Evolutionary conservation across 2,797 vertebrate species (phyloP).

Genomic region (Philypnodon macrostomus): DNA sequence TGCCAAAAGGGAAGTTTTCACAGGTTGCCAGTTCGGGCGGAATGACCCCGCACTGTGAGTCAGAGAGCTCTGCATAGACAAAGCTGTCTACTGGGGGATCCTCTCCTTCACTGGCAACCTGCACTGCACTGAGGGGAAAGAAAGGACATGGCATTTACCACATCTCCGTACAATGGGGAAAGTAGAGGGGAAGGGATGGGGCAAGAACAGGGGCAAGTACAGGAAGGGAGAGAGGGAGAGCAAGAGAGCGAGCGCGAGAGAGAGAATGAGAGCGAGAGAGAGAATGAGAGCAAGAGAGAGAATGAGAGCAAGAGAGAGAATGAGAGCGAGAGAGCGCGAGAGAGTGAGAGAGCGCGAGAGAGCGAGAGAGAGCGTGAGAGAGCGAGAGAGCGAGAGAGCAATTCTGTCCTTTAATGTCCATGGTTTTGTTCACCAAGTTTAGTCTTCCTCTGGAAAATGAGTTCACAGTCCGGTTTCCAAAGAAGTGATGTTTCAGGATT

Average conservation of each 20-base stretch:
- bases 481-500: constrained; percentile 1
- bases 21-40: constrained; percentile 78
- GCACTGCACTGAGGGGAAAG: constrained; percentile 88
- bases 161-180: constrained; percentile 52
- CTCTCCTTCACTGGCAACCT: constrained; percentile 87
- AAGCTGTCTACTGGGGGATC: constrained; percentile 71
- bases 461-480: constrained; percentile 14
- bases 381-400: background rate
- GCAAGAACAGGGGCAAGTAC: constrained; percentile 4
- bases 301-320: background rate
- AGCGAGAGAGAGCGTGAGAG: too few species aligned
- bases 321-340: background rate
- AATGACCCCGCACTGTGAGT: constrained; percentile 76
- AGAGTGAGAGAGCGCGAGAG: constrained; percentile 2
- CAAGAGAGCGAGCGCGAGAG: constrained; percentile 2
- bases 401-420: constrained; percentile 6
- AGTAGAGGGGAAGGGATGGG: constrained; percentile 16
- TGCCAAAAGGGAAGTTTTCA: constrained; percentile 84
- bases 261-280: background rate
- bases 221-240: constrained; percentile 1
- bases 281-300: constrained; percentile 14
- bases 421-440: constrained; percentile 11
- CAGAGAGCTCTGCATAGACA: constrained; percentile 75
- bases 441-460: constrained; percentile 17
- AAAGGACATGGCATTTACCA: constrained; percentile 85